Evolutionary conservation across 2,888 invertebrate genomes (phyloP).

Genomic region (Calameuta idolon): DNA sequence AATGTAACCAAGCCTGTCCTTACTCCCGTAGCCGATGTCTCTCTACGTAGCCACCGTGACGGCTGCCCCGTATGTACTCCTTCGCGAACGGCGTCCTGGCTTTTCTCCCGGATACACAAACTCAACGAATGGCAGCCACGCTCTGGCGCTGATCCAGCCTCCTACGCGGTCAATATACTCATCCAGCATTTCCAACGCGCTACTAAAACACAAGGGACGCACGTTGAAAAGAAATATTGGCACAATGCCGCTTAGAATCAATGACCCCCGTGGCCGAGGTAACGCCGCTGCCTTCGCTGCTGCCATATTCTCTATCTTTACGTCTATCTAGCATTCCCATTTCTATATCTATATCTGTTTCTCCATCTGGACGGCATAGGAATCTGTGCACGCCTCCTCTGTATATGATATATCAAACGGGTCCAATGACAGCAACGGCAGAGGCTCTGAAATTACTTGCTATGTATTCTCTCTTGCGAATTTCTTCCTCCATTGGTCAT

Average conservation of each 20-base stretch:
- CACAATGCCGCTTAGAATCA: conserved; percentile 58
- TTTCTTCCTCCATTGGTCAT: background rate
- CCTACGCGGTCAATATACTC: conserved; percentile 62
- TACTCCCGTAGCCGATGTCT: background rate
- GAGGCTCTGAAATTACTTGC: background rate
- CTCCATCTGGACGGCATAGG: background rate
- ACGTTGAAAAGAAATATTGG: conserved; percentile 45
- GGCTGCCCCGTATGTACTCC: background rate
- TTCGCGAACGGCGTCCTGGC: background rate
- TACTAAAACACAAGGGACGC: conserved; percentile 20
- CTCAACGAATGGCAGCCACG: conserved; percentile 24
- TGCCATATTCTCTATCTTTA: background rate
- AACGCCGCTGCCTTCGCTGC: background rate
- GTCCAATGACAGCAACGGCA: background rate
- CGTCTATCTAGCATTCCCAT: background rate
- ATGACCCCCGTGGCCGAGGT: conserved; percentile 43
- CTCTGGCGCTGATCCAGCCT: conserved; percentile 58
- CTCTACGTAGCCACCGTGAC: background rate
- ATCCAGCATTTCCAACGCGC: conserved; percentile 46
- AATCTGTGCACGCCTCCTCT: background rate
- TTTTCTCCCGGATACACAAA: background rate
- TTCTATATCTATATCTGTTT: background rate
- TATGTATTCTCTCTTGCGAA: background rate
- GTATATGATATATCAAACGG: background rate
- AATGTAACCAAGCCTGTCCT: background rate